Conservation (phyloP, 2,797 vertebrate genomes). For the Euthynnus affinis region DNA sequence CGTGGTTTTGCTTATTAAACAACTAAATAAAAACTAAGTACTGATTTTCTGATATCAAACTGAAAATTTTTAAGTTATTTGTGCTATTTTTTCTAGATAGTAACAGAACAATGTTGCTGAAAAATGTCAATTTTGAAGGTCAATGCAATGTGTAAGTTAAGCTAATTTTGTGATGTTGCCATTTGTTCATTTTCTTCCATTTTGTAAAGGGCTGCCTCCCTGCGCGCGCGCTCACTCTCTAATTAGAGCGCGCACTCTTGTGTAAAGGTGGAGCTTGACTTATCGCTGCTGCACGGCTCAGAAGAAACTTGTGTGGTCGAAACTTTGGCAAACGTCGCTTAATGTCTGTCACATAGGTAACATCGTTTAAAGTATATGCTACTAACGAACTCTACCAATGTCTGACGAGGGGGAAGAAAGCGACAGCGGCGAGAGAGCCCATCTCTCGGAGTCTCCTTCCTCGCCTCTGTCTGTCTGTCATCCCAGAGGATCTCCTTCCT, state of each 20-base stretch:
- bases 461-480: conserved; percentile 63
- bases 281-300: conserved; percentile 40
- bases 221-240: conserved; percentile 74
- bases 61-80: rapidly evolving
- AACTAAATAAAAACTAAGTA: background rate
- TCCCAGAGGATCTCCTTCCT: conserved; percentile 73
- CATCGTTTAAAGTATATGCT: conserved; percentile 54
- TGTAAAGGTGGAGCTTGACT: conserved; percentile 61
- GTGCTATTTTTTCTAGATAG: background rate
- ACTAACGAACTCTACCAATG: conserved; percentile 68
- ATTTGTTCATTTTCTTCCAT: conserved; percentile 62
- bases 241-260: conserved; percentile 68
- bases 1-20: background rate
- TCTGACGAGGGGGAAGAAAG: conserved; percentile 82
- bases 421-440: conserved; percentile 73
- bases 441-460: conserved; percentile 71
- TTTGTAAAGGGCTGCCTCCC: conserved; percentile 64
- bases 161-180: conserved; percentile 14
- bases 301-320: conserved; percentile 64
- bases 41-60: background rate
- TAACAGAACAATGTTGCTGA: background rate
- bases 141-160: background rate
- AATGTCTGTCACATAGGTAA: conserved; percentile 50
- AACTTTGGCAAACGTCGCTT: conserved; percentile 69
- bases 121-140: background rate